Base-by-base conservation (phyloP, 2,797 vertebrate species). In the Sebastes oblongus region DNA sequence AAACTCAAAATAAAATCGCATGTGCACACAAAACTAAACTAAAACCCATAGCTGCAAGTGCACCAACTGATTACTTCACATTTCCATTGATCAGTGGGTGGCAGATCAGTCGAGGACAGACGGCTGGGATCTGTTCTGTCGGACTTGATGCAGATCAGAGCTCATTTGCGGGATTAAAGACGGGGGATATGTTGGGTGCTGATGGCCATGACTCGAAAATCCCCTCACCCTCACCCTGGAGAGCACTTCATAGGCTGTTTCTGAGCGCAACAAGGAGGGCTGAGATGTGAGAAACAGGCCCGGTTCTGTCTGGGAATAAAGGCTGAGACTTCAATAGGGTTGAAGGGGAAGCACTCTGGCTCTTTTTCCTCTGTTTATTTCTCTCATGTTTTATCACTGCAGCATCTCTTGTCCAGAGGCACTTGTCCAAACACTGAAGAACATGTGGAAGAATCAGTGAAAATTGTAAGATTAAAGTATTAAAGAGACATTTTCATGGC, bases 131-230 rank as follows among this genome's bases (percentile, higher is more conserved):
- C 72, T 55, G 27, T 62, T 80, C 52, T 74, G 68, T 55, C 52
- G 1, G 66, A 71, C 29, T 13, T 8, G 5, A 64, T 66, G 68
- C 34, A 66, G 78, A 68, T 86, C 62, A 62, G 25, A 82, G 85
- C 71, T 83, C 42, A 72, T 83, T 65, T 66, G 32, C 54, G 77
- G 83, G 67, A 77, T 78, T 66, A 66, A 80, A 84, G 46, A 34
- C 32, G 13, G 36, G 24, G 12, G 69, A 50, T 52, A 52, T 72
- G 32, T 30, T 4, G 39, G 42, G 34, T 34, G 69, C 59, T 3
- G 7, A 75, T 20, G 56, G 60, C 52, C 22, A 3, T 24, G 65
- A 50, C 67, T 52, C 62, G 4, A 64, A 67, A 67, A 66, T 70
- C 64, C 46, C 50, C 80, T 78, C 22, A 52, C 18, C 16, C 34